Conservation (phyloP, 1,140 invertebrate genomes). For the Seison nebaliae region DNA sequence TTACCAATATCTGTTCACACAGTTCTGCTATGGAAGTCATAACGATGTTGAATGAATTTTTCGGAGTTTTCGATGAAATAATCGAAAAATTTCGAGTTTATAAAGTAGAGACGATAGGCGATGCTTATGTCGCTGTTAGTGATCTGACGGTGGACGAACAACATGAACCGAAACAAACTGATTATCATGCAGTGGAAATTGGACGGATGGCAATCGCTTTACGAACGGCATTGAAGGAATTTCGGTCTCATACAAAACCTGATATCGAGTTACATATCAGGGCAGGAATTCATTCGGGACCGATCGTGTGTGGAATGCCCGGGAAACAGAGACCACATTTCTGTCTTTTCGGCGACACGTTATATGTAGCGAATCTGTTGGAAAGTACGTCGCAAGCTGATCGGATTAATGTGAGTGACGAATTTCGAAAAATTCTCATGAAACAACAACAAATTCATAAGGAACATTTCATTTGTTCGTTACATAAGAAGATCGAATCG, state of each 20-base stretch:
- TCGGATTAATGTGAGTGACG: not conserved
- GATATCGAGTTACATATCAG: too few relatives aligned
- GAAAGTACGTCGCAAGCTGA: not conserved
- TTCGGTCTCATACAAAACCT: too few relatives aligned
- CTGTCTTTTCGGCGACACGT: constrained; percentile 49
- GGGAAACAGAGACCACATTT: constrained; percentile 81
- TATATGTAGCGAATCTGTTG: not conserved
- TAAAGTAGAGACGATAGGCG: constrained; percentile 31
- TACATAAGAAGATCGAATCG: too few relatives aligned
- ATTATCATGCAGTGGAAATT: too few relatives aligned
- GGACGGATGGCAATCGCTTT: too few relatives aligned
- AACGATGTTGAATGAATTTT: constrained; percentile 9
- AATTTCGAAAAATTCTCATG: too few relatives aligned
- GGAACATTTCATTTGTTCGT: too few relatives aligned
- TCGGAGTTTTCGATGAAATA: constrained; percentile 18
- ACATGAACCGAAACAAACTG: too few relatives aligned
- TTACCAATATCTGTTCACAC: constrained; percentile 75
- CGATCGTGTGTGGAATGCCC: constrained; percentile 84
- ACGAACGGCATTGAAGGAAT: too few relatives aligned
- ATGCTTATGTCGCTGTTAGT: constrained; percentile 23
- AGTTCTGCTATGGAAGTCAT: constrained; percentile 57
- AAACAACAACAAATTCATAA: too few relatives aligned
- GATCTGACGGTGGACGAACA: constrained; percentile 2
- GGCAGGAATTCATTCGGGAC: constrained; percentile 76
- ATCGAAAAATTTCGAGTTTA: constrained; percentile 50